Evolutionary conservation across 2,888 invertebrate genomes (phyloP).

Genomic region (Mythimna ferrago): DNA sequence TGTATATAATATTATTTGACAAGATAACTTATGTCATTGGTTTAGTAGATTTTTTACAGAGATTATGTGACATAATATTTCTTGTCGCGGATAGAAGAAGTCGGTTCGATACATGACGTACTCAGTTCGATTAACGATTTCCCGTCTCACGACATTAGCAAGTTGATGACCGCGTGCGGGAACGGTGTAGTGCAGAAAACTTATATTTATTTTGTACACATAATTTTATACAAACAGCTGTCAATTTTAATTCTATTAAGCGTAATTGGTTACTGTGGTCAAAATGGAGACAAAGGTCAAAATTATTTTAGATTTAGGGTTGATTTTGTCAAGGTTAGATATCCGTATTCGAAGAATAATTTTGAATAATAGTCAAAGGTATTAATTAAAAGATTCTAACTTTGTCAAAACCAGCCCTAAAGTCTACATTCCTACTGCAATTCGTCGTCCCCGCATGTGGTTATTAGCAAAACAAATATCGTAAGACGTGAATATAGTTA

Average conservation of each 20-base stretch:
- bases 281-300: conserved; percentile 33
- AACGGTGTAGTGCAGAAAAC: conserved; percentile 16
- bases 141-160: conserved; percentile 1
- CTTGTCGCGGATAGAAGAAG: background rate
- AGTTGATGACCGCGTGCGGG: conserved; percentile 34
- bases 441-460: conserved; percentile 6
- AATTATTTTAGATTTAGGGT: conserved; percentile 11
- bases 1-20: conserved; percentile 25
- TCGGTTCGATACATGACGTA: conserved; percentile 36
- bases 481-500: background rate
- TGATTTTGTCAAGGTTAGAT: background rate
- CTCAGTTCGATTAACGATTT: background rate
- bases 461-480: conserved; percentile 5
- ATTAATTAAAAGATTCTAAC: background rate
- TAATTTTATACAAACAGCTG: conserved; percentile 37
- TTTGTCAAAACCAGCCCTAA: background rate
- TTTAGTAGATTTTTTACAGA: background rate
- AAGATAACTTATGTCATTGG: background rate
- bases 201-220: conserved; percentile 36
- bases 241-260: conserved; percentile 47
- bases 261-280: conserved; percentile 34
- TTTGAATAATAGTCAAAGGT: background rate
- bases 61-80: conserved; percentile 1
- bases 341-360: background rate
- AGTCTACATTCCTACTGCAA: background rate